A percentile compares a stretch with the other conserved stretches of the same genome.
These are phyloP conservation scores for Diacarnus erythraeanus DNA, from an alignment of 37 sponge, comb jelly and placozoan genomes.

Conservation along the genomic window DNA sequence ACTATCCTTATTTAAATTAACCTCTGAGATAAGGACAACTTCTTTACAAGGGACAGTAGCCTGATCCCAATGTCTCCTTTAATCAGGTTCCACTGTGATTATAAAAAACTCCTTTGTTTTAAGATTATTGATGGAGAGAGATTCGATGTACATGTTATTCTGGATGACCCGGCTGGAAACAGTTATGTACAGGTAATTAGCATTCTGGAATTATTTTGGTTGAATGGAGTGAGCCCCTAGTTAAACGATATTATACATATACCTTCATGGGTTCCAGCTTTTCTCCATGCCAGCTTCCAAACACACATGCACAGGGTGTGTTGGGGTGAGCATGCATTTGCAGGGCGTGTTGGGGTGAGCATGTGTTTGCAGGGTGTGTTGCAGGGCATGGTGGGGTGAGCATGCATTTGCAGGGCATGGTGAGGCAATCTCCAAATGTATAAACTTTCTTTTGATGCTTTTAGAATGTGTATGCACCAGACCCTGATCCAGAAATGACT, in stretches of 20 bases:
- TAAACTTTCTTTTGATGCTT: conserved; percentile 1
- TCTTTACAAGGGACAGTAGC: no score
- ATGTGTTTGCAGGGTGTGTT: neutral
- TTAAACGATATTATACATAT: no score
- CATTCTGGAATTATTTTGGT: neutral
- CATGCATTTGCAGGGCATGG: neutral
- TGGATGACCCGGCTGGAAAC: conserved; percentile 98
- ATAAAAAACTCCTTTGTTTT: neutral
- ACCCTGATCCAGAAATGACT: conserved; percentile 85
- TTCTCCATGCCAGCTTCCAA: no score
- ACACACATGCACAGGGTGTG: no score
- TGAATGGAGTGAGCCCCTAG: no score
- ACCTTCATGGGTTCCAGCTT: no score
- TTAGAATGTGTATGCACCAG: conserved; percentile 95
- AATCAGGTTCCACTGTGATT: neutral
- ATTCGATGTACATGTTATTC: conserved; percentile 65
- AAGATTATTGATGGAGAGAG: conserved; percentile 59
- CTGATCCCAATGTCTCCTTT: no score
- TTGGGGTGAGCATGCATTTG: neutral
- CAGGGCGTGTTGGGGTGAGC: neutral
- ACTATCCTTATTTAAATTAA: neutral
- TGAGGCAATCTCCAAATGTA: neutral
- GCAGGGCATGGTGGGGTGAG: neutral
- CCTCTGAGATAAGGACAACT: no score
- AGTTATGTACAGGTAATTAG: conserved; percentile 85